A percentile compares a stretch with the other conserved stretches of the same genome.
These are phyloP conservation scores for Entomyzon cyanotis DNA, from an alignment of 2,113 vertebrate genomes.

Conservation along the genomic window DNA sequence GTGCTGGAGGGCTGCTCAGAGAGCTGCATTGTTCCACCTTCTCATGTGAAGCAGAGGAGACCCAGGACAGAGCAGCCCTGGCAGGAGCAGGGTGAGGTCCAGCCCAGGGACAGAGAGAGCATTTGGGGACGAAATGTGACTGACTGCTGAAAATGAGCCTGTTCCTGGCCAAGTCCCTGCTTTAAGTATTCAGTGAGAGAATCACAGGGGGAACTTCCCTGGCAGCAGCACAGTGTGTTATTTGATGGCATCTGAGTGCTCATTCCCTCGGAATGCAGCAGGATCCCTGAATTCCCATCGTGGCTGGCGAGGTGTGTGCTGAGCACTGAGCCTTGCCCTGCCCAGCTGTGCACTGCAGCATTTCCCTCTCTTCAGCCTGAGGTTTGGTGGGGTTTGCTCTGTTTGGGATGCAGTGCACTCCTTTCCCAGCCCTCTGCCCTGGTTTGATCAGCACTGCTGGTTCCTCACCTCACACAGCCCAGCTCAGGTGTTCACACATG, in stretches of 20 bases:
- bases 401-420: neutral
- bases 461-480: neutral
- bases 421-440: neutral
- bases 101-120: neutral
- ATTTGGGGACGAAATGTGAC: neutral
- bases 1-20: neutral
- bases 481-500: neutral
- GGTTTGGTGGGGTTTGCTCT: neutral
- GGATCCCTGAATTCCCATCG: neutral
- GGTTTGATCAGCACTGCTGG: neutral
- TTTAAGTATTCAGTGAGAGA: neutral
- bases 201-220: neutral
- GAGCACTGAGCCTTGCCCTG: neutral
- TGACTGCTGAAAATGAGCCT: neutral
- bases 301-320: accelerated
- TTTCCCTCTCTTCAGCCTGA: neutral
- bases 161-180: neutral
- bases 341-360: neutral
- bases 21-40: conserved; percentile 13
- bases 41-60: neutral
- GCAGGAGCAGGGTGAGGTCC: neutral
- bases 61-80: neutral
- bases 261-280: neutral
- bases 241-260: neutral
- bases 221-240: neutral